These are phyloP conservation scores for Drosophila lini DNA, from an alignment of 1,140 invertebrate genomes.

Conservation along the genomic window DNA sequence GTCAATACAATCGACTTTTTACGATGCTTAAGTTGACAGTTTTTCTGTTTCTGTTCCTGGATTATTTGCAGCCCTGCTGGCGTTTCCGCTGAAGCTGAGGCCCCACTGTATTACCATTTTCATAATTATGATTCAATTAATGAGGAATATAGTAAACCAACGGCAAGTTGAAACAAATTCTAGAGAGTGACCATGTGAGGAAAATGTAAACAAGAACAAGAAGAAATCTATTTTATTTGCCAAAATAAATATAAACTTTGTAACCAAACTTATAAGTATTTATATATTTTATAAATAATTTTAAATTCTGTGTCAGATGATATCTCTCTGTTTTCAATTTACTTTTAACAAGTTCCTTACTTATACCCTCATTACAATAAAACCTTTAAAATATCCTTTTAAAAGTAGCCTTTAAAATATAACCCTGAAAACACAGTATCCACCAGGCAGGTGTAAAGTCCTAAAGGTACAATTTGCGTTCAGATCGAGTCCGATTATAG, in stretches of 20 bases:
- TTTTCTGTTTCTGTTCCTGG: conserved; percentile 44
- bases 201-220: not conserved
- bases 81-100: conserved; percentile 11
- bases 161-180: not conserved
- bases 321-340: not conserved
- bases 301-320: no score
- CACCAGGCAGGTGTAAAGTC: conserved; percentile 25
- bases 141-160: not conserved
- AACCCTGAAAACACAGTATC: not conserved
- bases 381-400: not conserved
- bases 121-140: conserved; percentile 39
- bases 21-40: conserved; percentile 73
- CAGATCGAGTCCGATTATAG: conserved; percentile 20
- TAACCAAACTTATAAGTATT: no score
- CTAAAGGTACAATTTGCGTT: conserved; percentile 1
- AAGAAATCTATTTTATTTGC: no score
- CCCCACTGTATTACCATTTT: conserved; percentile 4
- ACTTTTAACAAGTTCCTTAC: not conserved
- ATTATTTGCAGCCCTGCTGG: conserved; percentile 28
- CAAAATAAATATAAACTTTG: no score
- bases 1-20: conserved; percentile 77
- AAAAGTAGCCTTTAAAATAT: not conserved
- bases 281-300: not conserved
- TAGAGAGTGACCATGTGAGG: not conserved
- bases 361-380: not conserved